phyloP scores from a whole-genome alignment of 2,113 vertebrate species.

The Anoplopoma fimbria region DNA sequence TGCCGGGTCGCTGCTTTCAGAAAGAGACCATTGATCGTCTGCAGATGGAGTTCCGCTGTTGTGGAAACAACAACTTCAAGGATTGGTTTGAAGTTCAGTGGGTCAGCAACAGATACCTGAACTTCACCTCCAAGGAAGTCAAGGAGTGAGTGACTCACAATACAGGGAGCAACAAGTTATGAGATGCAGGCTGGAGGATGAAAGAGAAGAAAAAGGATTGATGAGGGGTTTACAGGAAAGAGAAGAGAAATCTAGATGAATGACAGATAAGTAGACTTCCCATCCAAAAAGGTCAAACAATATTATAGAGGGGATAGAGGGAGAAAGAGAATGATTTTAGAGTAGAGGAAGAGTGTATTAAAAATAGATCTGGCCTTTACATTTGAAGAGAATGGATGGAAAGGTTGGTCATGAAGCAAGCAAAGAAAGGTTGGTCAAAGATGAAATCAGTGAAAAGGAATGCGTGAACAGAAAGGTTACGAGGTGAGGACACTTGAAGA shows the following conservation, averaged over 20 bases:
- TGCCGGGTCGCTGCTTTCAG: constrained; percentile 88
- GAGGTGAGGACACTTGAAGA: constrained; percentile 19
- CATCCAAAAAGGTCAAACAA: constrained; percentile 47
- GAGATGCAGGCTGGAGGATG: constrained; percentile 3
- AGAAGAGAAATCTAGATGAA: constrained; percentile 12
- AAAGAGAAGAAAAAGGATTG: constrained; percentile 8
- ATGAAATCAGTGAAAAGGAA: constrained; percentile 44
- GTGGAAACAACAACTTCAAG: constrained; percentile 87
- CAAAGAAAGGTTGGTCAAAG: constrained; percentile 45
- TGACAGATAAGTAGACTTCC: constrained; percentile 43
- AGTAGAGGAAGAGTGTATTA: constrained; percentile 25
- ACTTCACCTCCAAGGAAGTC: constrained; percentile 87
- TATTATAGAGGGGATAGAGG: constrained; percentile 3
- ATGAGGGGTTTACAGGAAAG: background rate
- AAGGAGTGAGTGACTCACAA: constrained; percentile 85
- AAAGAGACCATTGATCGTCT: constrained; percentile 89
- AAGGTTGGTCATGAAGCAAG: constrained; percentile 28
- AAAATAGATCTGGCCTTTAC: constrained; percentile 65
- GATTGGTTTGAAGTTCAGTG: constrained; percentile 92
- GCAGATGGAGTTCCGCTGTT: constrained; percentile 88
- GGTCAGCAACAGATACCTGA: constrained; percentile 88
- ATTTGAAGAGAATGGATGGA: constrained; percentile 35
- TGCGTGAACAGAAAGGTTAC: constrained; percentile 35
- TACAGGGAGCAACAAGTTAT: background rate
- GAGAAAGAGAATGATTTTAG: constrained; percentile 19